Conservation (phyloP, 2,888 invertebrate species). For the Microctonus aethiopoides region DNA sequence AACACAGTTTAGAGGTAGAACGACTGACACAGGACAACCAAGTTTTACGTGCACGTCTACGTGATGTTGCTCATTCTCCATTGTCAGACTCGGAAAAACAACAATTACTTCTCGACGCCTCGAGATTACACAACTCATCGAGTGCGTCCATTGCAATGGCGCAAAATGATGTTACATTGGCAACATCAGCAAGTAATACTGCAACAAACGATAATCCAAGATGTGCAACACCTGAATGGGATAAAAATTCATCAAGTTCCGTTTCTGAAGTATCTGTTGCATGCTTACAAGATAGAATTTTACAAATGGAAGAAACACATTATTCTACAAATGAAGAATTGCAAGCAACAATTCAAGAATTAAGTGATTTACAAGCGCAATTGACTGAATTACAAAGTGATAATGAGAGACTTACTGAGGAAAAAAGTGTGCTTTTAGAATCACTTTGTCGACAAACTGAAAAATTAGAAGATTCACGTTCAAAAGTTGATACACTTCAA, state of each 20-base stretch:
- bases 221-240: slow-evolving; percentile 88
- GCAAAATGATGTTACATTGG: slow-evolving; percentile 52
- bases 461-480: slow-evolving; percentile 87
- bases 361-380: slow-evolving; percentile 85
- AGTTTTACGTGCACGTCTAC: slow-evolving; percentile 77
- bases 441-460: slow-evolving; percentile 93
- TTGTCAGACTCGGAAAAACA: slow-evolving; percentile 86
- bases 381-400: slow-evolving; percentile 87
- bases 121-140: slow-evolving; percentile 81
- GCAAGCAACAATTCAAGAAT: slow-evolving; percentile 92
- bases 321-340: slow-evolving; percentile 89
- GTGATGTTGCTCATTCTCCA: slow-evolving; percentile 84
- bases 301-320: slow-evolving; percentile 93
- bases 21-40: slow-evolving; percentile 83
- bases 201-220: slow-evolving; percentile 70
- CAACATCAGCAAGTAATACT: slow-evolving; percentile 39
- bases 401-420: slow-evolving; percentile 87
- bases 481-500: slow-evolving; percentile 86
- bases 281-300: slow-evolving; percentile 91
- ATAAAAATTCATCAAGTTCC: slow-evolving; percentile 88
- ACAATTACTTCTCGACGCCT: slow-evolving; percentile 78
- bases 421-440: slow-evolving; percentile 89
- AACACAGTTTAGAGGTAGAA: slow-evolving; percentile 73
- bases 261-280: slow-evolving; percentile 91
- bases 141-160: slow-evolving; percentile 79